Percentiles rank a stretch among this genome's conserved stretches.
phyloP scores from a whole-genome alignment of 2,113 vertebrate genomes.

The Pelecanus crispus region DNA sequence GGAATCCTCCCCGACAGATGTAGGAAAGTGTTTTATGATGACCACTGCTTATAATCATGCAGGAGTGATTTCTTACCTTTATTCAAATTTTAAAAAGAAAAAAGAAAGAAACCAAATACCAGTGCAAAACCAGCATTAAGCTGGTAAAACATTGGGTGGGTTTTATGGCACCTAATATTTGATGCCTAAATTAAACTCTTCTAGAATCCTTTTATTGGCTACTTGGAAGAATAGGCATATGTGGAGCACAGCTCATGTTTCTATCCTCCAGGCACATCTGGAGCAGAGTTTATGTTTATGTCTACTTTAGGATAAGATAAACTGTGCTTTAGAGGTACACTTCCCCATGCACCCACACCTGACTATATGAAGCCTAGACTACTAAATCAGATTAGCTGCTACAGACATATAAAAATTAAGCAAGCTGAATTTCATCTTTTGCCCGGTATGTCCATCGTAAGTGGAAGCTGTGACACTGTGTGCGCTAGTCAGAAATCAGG shows the following conservation, averaged over 20 bases:
- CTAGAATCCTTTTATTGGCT: not conserved
- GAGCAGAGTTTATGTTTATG: not conserved
- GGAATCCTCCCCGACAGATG: not conserved
- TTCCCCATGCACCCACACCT: not conserved
- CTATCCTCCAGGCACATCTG: not conserved
- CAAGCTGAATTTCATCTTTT: not conserved
- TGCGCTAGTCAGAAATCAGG: not conserved
- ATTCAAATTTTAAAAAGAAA: not conserved
- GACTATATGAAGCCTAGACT: not conserved
- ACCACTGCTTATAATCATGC: not conserved
- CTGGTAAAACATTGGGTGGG: not conserved
- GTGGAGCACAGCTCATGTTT: not conserved
- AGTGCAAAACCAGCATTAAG: not conserved
- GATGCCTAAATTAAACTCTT: not conserved
- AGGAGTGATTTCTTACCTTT: not conserved
- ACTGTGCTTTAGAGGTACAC: not conserved
- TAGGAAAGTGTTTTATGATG: not conserved
- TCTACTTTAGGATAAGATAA: not conserved
- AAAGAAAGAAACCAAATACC: not conserved
- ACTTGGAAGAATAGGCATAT: not conserved
- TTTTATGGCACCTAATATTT: not conserved
- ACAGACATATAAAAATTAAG: not conserved
- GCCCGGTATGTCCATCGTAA: fast-evolving
- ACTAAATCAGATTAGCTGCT: not conserved
- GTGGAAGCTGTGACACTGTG: not conserved